Conservation (phyloP, 2,797 vertebrate species). For the Buphagus erythrorhynchus region DNA sequence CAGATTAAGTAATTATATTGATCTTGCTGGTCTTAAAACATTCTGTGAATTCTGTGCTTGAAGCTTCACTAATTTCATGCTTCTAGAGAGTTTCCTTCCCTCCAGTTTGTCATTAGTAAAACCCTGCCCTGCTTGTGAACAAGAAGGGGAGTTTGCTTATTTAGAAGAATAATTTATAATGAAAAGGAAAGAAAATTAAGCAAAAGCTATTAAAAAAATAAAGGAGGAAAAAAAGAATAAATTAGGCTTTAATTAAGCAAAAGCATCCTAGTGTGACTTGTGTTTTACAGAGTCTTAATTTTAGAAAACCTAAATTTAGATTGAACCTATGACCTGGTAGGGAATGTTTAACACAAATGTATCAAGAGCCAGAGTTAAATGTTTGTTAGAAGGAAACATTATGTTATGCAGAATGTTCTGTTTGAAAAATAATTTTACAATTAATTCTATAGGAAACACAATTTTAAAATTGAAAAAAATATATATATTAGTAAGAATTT, state of each 20-base stretch:
- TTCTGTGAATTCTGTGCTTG: not conserved
- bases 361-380: not conserved
- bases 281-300: not conserved
- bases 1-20: not conserved
- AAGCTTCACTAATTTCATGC: not conserved
- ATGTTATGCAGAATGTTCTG: not conserved
- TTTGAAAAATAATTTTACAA: not conserved
- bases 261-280: not conserved
- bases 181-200: not conserved
- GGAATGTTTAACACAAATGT: not conserved
- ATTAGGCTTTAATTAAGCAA: not conserved
- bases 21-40: not conserved
- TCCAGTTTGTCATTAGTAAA: not conserved
- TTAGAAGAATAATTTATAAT: not conserved
- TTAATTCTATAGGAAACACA: not conserved
- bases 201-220: not conserved
- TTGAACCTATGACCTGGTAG: not conserved
- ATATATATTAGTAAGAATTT: not conserved
- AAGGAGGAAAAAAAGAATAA: not conserved
- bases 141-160: not conserved
- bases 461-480: not conserved
- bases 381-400: not conserved
- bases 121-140: not conserved
- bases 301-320: not conserved
- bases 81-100: not conserved